Base-by-base conservation (phyloP, 1,140 invertebrate genomes). In the Caerostris darwini region DNA sequence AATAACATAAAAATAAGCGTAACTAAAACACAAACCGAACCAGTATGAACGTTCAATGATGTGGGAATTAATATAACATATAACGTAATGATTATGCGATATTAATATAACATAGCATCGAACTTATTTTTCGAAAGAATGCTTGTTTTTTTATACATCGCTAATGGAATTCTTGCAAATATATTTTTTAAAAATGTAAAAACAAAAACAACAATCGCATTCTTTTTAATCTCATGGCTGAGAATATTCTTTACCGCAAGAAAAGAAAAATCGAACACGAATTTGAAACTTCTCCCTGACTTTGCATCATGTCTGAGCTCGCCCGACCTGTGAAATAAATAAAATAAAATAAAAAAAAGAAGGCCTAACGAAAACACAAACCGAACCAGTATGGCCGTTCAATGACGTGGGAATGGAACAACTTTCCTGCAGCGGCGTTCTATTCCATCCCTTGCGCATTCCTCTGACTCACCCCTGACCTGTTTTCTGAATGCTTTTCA, bases 381-480 rank as follows among this genome's bases (percentile, higher is more conserved):
- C n/a, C 10, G 81, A 94, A 94, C 92, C 85, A 81, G 92, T 94
- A 88, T 56, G 86, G 53, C 77, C 61, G 71, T 59, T 17, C 77
- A 92, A 54, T 61, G 86, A 94, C 92, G 92, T 94, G 92, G 92
- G 92, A 94, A 93, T 87, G 7, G 57, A 50, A 14, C 10, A 53
- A 53, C 19, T 50, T 34, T 8, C 17, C 77, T 64, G 77, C 90
- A 53, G 34, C 14, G 50, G 58, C 69, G 50, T 50, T 58, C 81
- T 19, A 7, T 69, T 61, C 53, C 54, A 64, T 77, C 64, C 50
- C 57, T 54, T 64, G 34, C 17, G 61, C 91, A 93, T 94, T 88
- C 92, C 86, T 88, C 56, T n/a, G 57, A n/a, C 19, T 92, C 90
- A 89, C 92, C 92, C 71, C 77, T 94, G 85, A 94, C 92, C 92